phyloP scores from a whole-genome alignment of 2,888 invertebrate species.

The Dynastes maya region DNA sequence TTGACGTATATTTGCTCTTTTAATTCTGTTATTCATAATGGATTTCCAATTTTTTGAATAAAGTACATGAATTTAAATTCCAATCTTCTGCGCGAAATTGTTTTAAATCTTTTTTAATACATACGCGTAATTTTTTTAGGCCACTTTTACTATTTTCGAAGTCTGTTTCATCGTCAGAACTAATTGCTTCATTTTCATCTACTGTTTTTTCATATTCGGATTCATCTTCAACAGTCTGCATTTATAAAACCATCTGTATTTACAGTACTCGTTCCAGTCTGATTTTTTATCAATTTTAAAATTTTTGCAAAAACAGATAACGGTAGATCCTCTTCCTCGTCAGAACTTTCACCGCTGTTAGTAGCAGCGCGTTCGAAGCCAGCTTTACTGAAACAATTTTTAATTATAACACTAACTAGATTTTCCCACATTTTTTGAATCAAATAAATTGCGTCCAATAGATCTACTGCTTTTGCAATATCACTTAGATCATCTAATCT shows the following conservation, averaged over 20 bases:
- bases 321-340: not conserved
- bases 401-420: not conserved
- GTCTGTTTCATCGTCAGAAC: not conserved
- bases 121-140: not conserved
- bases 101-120: too few relatives aligned
- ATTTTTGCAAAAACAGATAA: not conserved
- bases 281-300: not conserved
- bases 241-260: constrained; percentile 6
- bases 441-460: not conserved
- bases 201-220: not conserved
- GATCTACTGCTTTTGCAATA: not conserved
- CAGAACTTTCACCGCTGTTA: too few relatives aligned
- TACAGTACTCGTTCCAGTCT: not conserved
- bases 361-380: not conserved
- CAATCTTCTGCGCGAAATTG: too few relatives aligned
- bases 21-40: too few relatives aligned
- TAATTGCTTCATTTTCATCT: constrained; percentile 4
- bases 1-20: too few relatives aligned
- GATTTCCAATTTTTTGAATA: too few relatives aligned
- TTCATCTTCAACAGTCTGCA: not conserved
- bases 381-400: not conserved
- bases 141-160: not conserved
- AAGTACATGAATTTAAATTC: too few relatives aligned
- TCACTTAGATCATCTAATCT: not conserved
- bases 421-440: not conserved